Evolutionary conservation across 2,797 vertebrate species (phyloP), one percentile per base, ranked within the genome.

Genomic region (Gambelia wislizenii): DNA sequence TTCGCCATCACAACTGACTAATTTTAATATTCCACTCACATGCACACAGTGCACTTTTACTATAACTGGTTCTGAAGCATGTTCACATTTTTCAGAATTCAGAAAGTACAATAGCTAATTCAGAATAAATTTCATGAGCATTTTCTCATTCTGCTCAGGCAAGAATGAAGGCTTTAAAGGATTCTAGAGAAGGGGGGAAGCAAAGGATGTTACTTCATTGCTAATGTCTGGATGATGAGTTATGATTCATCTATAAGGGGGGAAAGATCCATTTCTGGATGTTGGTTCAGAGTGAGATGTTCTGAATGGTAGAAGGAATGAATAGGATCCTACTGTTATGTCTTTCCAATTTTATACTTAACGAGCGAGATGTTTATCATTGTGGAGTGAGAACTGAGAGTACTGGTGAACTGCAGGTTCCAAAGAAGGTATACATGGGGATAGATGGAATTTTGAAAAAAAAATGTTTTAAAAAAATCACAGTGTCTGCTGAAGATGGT

Each of bases 101-200:
- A 39, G 44, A 4, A 64, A 44, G 49, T n/a, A 87, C 49, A 86
- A 44, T 76, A 87, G 80, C n/a, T 80, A 25, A 56, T 54, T 80
- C 47, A 42, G 64, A 80, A 87, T 54, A 80, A 36, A 87, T 56
- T 80, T 20, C 77, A 70, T 27, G 27, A 87, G 47, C 33, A 86
- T 87, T 87, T 87, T 30, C 47, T 20, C 77, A 54, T 87, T 80
- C 56, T 80, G 70, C 76, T 80, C n/a, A 72, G 54, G 76, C 70
- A 25, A 80, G 64, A 54, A 30, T 42, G 44, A 87, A 80, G 22
- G 47, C n/a, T 72, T 70, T 47, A 56, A 80, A 36, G 69, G n/a
- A n/a, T 70, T 3, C n/a, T 52, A 42, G 25, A 42, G 30, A 6
- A 49, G 56, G 12, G 7, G 39, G 20, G 27, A 18, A 42, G n/a